Base-by-base conservation (phyloP, 1,140 invertebrate genomes). In the Drosophila fuyamai region DNA sequence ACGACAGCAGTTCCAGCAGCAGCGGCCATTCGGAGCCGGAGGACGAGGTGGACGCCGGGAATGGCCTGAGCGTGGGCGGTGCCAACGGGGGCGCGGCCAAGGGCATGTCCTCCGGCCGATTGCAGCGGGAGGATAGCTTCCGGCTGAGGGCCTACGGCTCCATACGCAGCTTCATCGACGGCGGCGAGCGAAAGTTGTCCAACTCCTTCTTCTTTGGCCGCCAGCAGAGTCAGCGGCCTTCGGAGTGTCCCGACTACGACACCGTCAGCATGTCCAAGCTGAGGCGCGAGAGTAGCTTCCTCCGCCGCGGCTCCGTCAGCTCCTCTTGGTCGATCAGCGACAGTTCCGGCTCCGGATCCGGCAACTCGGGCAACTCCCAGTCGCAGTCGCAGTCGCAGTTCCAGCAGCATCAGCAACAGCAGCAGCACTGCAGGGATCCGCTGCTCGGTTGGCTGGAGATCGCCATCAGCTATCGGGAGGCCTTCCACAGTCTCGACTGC, bases 381-480 rank as follows among this genome's bases (percentile, higher is more conserved):
- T 35, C 61, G 32, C 67, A 68, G 16, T 41, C 46, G 14, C 76
- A 78, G 8, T 55, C 40, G 5, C 76, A 80, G 36, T 41, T 23
- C 8, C 73, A 59, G 12, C 60, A 43, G 10, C 65, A 75, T 5
- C 38, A 43, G n/a, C 71, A 70, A n/a, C 14, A 36, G 1, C 75
- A 79, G 27, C 50, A 76, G n/a, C 79, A 89, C 55, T 92, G 88
- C 44, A 80, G 91, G 1, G 93, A 94, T 71, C 88, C 94, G 0
- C 92, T 94, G 1, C 93, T 95, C 35, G 95, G 95, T 0, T 95
- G 94, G 54, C 92, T 98, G 43, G 96, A 97, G 91, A 94, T 97
- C 44, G 95, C 96, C 14, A 91, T 98, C 40, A 94, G 95, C n/a
- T 97, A 97, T 92, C 96, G 97, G 75, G 95, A 95, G 63, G 93